Conservation (phyloP, 2,888 invertebrate species). For the Hofmannophila pseudospretella region DNA sequence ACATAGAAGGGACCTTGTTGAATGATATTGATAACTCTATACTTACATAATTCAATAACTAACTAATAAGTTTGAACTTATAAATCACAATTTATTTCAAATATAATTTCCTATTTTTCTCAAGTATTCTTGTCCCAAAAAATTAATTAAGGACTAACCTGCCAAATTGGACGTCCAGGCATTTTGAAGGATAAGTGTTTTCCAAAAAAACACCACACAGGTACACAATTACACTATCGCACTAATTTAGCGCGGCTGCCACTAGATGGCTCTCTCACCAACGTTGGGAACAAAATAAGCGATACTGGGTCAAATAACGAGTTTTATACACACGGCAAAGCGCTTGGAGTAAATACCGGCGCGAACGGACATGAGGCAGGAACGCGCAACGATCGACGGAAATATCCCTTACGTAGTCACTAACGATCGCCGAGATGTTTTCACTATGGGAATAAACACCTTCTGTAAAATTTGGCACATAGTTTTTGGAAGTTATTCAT, state of each 20-base stretch:
- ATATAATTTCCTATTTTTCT: no score
- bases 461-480: neutral
- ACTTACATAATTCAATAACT: no score
- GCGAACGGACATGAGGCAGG: conserved; percentile 70
- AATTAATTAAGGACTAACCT: conserved; percentile 62
- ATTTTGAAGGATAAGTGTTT: conserved; percentile 59
- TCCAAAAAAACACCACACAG: conserved; percentile 40
- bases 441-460: conserved; percentile 22
- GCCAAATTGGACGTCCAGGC: conserved; percentile 88
- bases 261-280: conserved; percentile 75
- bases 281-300: conserved; percentile 73
- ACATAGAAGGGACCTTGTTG: no score
- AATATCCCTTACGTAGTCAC: conserved; percentile 61
- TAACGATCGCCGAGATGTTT: conserved; percentile 38
- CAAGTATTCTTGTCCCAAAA: no score
- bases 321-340: conserved; percentile 71
- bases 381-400: conserved; percentile 54
- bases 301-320: conserved; percentile 66
- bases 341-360: conserved; percentile 58
- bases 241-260: conserved; percentile 46
- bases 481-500: neutral
- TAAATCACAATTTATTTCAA: no score
- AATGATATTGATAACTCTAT: no score
- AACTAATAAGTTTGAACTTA: no score
- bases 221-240: conserved; percentile 40